These are phyloP conservation scores for Stenichneumon culpator DNA, from an alignment of 2,888 invertebrate species.

Conservation along the genomic window DNA sequence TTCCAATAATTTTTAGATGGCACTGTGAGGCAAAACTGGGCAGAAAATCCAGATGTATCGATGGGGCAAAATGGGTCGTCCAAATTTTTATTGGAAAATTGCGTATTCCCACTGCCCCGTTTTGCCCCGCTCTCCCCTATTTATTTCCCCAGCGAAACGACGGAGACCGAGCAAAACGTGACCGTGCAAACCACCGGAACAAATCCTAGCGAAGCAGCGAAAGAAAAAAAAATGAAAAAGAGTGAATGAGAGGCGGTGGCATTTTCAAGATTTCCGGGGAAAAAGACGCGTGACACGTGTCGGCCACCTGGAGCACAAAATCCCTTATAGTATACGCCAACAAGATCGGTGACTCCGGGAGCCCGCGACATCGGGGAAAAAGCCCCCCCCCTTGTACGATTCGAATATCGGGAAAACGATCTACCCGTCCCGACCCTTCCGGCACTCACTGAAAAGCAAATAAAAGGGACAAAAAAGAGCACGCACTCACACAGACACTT, in stretches of 20 bases:
- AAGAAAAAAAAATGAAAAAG: conserved; percentile 12
- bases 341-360: neutral
- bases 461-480: conserved; percentile 19
- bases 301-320: conserved; percentile 41
- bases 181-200: neutral
- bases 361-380: neutral
- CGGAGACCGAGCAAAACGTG: neutral
- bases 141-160: neutral
- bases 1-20: too few relatives aligned
- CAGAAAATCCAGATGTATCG: too few relatives aligned
- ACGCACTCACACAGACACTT: neutral
- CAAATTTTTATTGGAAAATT: too few relatives aligned
- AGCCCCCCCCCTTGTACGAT: conserved; percentile 17
- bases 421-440: conserved; percentile 21
- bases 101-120: too few relatives aligned
- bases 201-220: conserved; percentile 11
- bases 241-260: neutral
- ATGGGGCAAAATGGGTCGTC: too few relatives aligned
- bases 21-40: too few relatives aligned
- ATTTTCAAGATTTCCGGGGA: conserved; percentile 36
- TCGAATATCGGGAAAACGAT: conserved; percentile 55
- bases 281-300: conserved; percentile 41
- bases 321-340: conserved; percentile 28
- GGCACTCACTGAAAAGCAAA: conserved; percentile 49
- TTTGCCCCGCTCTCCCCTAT: too few relatives aligned